Evolutionary conservation across 2,113 vertebrate genomes (phyloP), one percentile per base, ranked within the genome.

Genomic region (Ardeotis arabs): DNA sequence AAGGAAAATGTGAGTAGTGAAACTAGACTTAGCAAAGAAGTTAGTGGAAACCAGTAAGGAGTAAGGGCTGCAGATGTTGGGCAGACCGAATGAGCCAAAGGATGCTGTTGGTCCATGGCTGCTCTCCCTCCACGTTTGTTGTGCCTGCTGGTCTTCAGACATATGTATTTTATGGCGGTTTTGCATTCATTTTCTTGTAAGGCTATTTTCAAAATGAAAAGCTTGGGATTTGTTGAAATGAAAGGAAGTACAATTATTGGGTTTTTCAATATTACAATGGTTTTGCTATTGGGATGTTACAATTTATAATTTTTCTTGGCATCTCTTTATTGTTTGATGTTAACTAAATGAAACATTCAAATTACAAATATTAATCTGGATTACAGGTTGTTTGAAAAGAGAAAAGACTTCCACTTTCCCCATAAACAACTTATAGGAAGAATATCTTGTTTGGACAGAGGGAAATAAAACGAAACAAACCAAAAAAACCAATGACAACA

Each of bases 181-280:
- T 68, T 35, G 12, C 4, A 19, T 37, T 81, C 3, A 9, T 72
- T 78, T 77, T 55, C 17, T 59, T 87, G 16, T 7, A 47, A 67
- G 41, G 6, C 33, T 82, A 3, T 77, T 94, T 87, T 75, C 47
- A 35, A 84, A 87, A 60, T 22, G 0, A 75, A 74, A 87, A 81
- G 62, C 8, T 6, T 70, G 8, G 14, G 6, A 64, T 63, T 81
- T 78, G 12, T 66, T 70, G 21, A 78, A 87, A 18, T 73, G 39
- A 80, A 84, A 89, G 21, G 12, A 87, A 90, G 17, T 59, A 37
- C 13, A 53, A 70, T 64, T 44, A 23, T 3, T 53, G n/a, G 6
- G 0, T 0, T 3, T 68, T 69, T 80, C 5, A 5, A 11, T 35
- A 47, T 47, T n/a, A 9, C 14, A 8, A 1, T 64, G 23, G 4